Base-by-base conservation (phyloP, 1,140 invertebrate species). In the Steinernema khuongi region DNA sequence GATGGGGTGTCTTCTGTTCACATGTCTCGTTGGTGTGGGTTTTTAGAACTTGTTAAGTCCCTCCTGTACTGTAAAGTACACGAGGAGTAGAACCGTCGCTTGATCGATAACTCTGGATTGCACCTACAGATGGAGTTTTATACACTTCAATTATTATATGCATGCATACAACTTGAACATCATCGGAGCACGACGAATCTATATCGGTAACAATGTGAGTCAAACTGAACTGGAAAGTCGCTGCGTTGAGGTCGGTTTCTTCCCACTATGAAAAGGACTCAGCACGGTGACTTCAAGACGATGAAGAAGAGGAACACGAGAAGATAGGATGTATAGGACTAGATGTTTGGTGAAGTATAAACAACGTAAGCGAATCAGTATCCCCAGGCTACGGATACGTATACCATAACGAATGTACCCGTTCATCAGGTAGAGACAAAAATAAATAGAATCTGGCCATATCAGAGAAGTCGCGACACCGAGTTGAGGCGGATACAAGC, bases 401-500 rank as follows among this genome's bases (percentile, higher is more conserved):
- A 68, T 31, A 31, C 14, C 4, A 60, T 2, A 60, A 7, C 7
- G 36, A 26, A 60, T n/a, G 19, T 22, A 60, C 50, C 50, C 50
- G 50, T 60, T 60, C 50, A n/a, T 60, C 50, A 60, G 50, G 50
- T 68, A 68, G 29, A 68, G 31, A 29, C 22, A 68, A 31, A 68
- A 17, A 68, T 68, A 31, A 30, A 68, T 68, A 68, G n/a, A 68
- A 17, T 14, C 7, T 7, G n/a, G 18, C 17, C 17, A 26, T 60
- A 7, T 4, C 31, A 71, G 28, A 73, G 28, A 7, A 79, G 70
- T 50, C 78, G 36, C 18, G 69, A 67, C 22, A 79, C 74, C 19
- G 30, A 36, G 22, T 72, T 66, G 30, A 81, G 73, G 18, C 72
- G 69, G 1, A 81, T 67, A 44, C 71, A 79, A 22, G 75, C 50